These are phyloP conservation scores for Florisuga fusca DNA, from an alignment of 2,797 vertebrate species.

Conservation along the genomic window DNA sequence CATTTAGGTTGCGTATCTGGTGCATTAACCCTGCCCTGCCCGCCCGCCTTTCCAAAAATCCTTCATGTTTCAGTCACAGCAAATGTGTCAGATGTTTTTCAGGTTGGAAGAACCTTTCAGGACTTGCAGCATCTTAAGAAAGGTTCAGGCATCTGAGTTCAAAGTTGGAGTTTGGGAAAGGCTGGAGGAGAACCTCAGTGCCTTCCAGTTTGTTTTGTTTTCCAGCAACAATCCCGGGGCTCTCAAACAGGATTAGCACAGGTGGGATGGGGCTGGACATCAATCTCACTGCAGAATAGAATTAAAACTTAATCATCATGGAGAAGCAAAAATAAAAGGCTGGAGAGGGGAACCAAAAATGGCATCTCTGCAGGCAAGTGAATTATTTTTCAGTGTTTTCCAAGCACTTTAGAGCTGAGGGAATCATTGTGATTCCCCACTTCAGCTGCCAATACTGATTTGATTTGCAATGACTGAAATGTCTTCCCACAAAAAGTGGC, in stretches of 20 bases:
- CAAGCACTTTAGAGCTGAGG: background rate
- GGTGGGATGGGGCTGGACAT: background rate
- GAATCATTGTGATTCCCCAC: background rate
- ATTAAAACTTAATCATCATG: rapidly evolving
- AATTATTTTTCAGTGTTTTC: background rate
- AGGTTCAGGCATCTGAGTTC: rapidly evolving
- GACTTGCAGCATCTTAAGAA: background rate
- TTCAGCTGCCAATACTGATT: background rate
- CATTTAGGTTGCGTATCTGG: background rate
- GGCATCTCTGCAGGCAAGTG: background rate
- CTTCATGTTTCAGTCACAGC: rapidly evolving
- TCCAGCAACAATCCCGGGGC: background rate
- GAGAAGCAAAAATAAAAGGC: background rate
- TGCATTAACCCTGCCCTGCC: background rate
- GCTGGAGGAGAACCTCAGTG: background rate
- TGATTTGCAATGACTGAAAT: background rate
- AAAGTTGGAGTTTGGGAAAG: background rate
- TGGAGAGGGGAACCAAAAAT: background rate
- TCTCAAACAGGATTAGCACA: background rate
- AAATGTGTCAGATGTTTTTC: rapidly evolving
- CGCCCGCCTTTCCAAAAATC: background rate
- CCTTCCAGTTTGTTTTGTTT: background rate
- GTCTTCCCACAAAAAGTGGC: background rate
- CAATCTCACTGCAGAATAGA: too few species aligned
- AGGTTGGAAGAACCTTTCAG: rapidly evolving